phyloP scores from a whole-genome alignment of 2,113 vertebrate genomes.

The Phaethornis superciliosus region DNA sequence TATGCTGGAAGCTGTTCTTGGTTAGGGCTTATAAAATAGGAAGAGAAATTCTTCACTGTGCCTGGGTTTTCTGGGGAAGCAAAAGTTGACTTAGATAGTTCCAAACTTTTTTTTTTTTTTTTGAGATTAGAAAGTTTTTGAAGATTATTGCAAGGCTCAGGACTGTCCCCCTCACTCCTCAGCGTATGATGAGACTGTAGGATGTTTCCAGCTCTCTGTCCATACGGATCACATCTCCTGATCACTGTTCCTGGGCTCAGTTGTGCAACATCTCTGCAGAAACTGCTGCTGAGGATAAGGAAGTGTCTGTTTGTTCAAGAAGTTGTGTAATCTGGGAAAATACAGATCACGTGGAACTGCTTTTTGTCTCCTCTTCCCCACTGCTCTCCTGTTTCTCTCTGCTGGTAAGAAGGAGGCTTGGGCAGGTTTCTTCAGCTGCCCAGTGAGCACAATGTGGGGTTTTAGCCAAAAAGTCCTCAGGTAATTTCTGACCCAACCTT shows the following conservation, averaged over 20 bases:
- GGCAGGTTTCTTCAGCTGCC: background rate
- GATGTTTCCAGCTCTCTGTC: background rate
- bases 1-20: background rate
- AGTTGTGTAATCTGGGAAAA: background rate
- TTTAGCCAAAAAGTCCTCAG: accelerated
- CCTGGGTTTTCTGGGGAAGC: background rate
- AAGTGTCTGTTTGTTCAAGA: conserved; percentile 27
- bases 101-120: background rate
- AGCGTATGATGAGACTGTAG: background rate
- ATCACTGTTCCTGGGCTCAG: background rate
- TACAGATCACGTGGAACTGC: background rate
- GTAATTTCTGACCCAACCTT: accelerated
- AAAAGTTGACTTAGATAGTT: background rate
- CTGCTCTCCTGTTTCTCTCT: background rate
- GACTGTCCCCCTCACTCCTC: background rate
- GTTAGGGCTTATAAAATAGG: background rate
- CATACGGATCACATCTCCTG: background rate
- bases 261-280: background rate
- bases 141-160: background rate
- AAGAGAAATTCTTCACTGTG: background rate
- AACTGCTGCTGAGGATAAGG: background rate
- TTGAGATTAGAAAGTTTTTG: background rate
- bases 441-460: accelerated
- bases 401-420: background rate
- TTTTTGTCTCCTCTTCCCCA: background rate